phyloP scores from a whole-genome alignment of 1,140 invertebrate genomes.

The Aphaenogaster floridana region DNA sequence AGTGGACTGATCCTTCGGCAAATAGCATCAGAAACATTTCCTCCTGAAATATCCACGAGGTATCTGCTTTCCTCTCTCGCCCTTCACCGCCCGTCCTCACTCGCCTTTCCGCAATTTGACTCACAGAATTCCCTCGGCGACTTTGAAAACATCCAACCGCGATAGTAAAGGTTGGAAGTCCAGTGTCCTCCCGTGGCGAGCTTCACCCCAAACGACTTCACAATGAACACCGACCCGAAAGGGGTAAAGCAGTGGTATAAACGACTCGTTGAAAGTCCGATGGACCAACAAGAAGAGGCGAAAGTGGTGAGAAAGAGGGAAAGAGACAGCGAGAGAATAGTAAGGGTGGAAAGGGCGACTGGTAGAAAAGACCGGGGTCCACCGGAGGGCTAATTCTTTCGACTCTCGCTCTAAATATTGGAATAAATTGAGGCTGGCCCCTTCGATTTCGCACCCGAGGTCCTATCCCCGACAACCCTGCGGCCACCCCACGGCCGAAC shows the following conservation, averaged over 20 bases:
- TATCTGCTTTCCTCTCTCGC: background rate
- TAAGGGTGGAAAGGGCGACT: constrained; percentile 8
- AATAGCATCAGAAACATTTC: constrained; percentile 62
- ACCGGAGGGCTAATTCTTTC: constrained; percentile 79
- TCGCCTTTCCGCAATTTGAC: constrained; percentile 47
- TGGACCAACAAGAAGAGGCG: constrained; percentile 56
- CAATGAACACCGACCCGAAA: constrained; percentile 59
- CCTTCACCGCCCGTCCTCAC: background rate
- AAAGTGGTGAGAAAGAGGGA: background rate
- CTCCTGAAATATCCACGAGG: constrained; percentile 57
- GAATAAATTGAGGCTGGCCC: constrained; percentile 83
- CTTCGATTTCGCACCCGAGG: constrained; percentile 69
- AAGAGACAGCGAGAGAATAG: background rate
- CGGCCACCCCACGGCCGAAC: background rate
- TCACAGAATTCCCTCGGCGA: constrained; percentile 55
- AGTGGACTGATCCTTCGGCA: constrained; percentile 52
- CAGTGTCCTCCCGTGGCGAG: constrained; percentile 34
- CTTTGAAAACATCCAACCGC: constrained; percentile 55
- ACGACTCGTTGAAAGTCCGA: constrained; percentile 81
- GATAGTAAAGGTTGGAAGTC: constrained; percentile 51
- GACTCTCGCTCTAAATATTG: constrained; percentile 82
- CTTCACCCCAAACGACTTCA: constrained; percentile 50
- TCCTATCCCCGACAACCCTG: constrained; percentile 48
- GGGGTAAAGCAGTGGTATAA: constrained; percentile 76
- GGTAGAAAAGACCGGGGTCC: constrained; percentile 13